Evolutionary conservation across 2,113 vertebrate species (phyloP).

Genomic region (Lamprotornis superbus): DNA sequence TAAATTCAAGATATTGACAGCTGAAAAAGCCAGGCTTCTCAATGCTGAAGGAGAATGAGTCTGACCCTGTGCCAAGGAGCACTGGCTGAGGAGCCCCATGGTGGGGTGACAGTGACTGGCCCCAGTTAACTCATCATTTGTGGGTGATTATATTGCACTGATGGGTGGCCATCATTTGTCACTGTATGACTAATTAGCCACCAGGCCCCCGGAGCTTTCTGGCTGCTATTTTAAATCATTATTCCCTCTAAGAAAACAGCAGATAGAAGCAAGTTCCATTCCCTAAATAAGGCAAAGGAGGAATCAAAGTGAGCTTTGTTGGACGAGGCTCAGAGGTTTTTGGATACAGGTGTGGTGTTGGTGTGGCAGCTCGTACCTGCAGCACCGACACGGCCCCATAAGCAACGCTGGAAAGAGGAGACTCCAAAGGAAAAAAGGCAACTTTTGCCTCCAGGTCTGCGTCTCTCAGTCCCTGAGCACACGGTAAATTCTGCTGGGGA

Average conservation of each 20-base stretch:
- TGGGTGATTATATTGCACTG: background rate
- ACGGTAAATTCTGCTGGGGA: background rate
- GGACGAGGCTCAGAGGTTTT: background rate
- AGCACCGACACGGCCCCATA: fast-evolving
- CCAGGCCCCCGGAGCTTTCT: background rate
- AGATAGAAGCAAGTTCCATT: background rate
- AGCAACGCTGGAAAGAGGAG: background rate
- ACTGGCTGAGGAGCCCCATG: background rate
- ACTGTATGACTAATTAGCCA: background rate
- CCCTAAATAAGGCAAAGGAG: background rate
- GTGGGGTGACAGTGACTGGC: background rate
- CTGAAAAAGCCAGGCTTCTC: background rate
- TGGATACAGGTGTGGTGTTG: background rate
- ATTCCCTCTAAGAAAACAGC: background rate
- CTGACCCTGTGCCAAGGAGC: background rate
- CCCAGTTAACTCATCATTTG: background rate
- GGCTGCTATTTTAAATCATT: background rate
- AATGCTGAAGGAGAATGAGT: background rate
- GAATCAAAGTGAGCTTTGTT: background rate
- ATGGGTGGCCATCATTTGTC: background rate
- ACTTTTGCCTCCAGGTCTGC: background rate
- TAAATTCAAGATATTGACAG: background rate
- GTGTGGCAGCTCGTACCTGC: background rate
- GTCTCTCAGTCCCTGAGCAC: background rate
- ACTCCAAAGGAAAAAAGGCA: background rate